A percentile compares a stretch with the other conserved stretches of the same genome.
Evolutionary conservation across 2,113 vertebrate species (phyloP).

Genomic region (Egretta garzetta): DNA sequence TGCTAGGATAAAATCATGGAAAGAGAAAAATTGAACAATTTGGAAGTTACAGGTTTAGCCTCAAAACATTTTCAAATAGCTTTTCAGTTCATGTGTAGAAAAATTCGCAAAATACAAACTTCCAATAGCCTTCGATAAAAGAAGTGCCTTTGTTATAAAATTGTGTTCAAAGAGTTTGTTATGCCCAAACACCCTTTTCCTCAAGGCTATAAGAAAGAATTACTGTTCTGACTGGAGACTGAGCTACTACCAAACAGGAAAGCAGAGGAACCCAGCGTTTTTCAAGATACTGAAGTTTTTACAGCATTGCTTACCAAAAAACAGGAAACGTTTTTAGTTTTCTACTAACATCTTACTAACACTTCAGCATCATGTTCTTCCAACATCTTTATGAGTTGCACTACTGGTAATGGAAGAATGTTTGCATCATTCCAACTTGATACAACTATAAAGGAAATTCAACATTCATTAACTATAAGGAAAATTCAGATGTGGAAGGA

Average conservation of each 20-base stretch:
- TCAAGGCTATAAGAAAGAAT: not conserved
- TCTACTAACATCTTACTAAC: not conserved
- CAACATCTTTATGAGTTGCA: not conserved
- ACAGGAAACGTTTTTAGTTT: not conserved
- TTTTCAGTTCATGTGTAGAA: not conserved
- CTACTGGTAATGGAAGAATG: not conserved
- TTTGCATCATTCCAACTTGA: not conserved
- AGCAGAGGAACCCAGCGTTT: not conserved
- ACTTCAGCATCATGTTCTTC: not conserved
- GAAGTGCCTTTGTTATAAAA: not conserved
- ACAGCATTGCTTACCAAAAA: not conserved
- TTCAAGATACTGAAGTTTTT: not conserved
- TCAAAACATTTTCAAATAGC: not conserved
- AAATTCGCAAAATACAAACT: not conserved
- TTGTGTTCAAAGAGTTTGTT: not conserved
- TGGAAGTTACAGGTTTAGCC: not conserved
- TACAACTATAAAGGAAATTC: not conserved
- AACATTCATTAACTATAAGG: not conserved
- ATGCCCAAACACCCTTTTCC: not conserved
- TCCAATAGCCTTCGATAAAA: not conserved
- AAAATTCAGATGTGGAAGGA: not conserved
- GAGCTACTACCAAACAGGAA: not conserved
- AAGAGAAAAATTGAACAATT: not conserved
- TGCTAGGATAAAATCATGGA: not conserved
- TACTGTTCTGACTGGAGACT: not conserved